Evolutionary conservation across 2,888 invertebrate genomes (phyloP), one percentile per base, ranked within the genome.

Genomic region (Heliconius hortense): DNA sequence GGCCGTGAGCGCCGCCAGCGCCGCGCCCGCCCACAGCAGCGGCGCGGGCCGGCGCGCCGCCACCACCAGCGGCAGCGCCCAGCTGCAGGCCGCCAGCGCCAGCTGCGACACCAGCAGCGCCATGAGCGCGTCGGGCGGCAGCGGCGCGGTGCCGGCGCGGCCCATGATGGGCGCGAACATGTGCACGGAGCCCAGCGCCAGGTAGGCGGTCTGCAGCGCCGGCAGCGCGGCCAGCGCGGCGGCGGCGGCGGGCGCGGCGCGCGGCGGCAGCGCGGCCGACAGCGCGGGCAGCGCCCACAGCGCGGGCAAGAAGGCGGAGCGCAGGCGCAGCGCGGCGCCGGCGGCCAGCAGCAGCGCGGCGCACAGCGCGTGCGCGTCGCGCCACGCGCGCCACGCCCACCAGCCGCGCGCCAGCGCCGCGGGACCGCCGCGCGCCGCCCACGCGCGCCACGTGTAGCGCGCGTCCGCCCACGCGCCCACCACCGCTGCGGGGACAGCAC

Each of bases 161-260:
- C 97, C 98, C 96, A 96, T 96, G 81, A 98, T 95, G 11, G 98
- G 98, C 82, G 97, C 95, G 84, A 97, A 96, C 87, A 97, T 95
- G 85, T 95, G 95, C 77, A 97, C 93, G 80, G 96, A 95, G 82
- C 95, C 96, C 84, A 96, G 94, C 81, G 95, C 91, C 84, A 97
- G 93, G 89, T 97, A 97, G 82, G 96, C 95, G 71, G 95, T 95
- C 88, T 96, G 96, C 79, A 96, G 93, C 81, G 95, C 95, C 39
- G 97, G 96, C 81, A 96, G 82, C 82, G 78, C 79, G 77, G 85
- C 84, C 67, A 84, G 87, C 76, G 74, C 77, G 35, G 95, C 87
- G 78, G 96, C 95, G 84, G 95, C 88, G 93, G 92, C 85, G 93
- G 95, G 95, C 43, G 74, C 67, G 95, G 95, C 74, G 81, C 78